Conservation (phyloP, 2,797 vertebrate genomes). For the Eulemur albifrons region DNA sequence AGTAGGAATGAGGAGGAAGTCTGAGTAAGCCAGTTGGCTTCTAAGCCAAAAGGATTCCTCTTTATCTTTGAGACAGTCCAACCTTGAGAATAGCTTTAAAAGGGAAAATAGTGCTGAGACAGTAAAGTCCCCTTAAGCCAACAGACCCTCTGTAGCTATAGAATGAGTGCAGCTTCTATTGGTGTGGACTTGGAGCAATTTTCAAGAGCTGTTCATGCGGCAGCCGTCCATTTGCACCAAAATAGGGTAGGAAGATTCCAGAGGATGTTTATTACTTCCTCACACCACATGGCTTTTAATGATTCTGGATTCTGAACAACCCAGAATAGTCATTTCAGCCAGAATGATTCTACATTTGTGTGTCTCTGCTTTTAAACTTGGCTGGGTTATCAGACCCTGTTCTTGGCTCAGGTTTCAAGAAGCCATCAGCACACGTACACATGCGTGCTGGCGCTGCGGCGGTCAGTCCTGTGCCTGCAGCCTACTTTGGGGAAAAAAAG, state of each 20-base stretch:
- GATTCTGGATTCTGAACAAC: slow-evolving; percentile 29
- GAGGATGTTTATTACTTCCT: not conserved
- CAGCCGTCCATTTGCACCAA: not conserved
- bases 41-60: slow-evolving; percentile 68
- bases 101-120: slow-evolving; percentile 61
- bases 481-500: slow-evolving; percentile 45
- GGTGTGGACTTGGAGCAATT: not conserved
- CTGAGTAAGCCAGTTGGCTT: slow-evolving; percentile 58
- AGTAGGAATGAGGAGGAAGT: slow-evolving; percentile 26
- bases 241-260: not conserved
- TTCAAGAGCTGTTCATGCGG: not conserved
- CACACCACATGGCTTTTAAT: not conserved
- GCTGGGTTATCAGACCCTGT: not conserved
- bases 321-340: slow-evolving; percentile 3
- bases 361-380: slow-evolving; percentile 19
- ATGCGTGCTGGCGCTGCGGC: not conserved
- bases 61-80: slow-evolving; percentile 66
- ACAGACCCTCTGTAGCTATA: not conserved
- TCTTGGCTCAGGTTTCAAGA: slow-evolving; percentile 38
- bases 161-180: not conserved
- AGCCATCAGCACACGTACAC: slow-evolving; percentile 25
- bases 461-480: slow-evolving; percentile 2
- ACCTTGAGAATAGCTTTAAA: slow-evolving; percentile 75
- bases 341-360: not conserved
- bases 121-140: slow-evolving; percentile 45